Evolutionary conservation across 2,888 invertebrate genomes (phyloP).

Genomic region (Drosophila ustulata): DNA sequence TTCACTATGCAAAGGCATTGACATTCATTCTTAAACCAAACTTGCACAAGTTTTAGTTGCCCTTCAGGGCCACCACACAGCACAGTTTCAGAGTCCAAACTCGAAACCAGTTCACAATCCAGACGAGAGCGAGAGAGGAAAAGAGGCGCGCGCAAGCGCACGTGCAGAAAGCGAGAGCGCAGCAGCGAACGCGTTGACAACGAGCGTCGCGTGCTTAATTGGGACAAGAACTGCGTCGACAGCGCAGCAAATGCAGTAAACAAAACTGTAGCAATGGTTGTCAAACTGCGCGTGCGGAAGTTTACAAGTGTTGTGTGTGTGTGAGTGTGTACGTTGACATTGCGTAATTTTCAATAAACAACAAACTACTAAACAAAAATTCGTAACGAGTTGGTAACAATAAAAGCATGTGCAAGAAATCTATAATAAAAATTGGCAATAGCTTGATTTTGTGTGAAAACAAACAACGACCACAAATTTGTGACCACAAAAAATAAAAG

Average conservation of each 20-base stretch:
- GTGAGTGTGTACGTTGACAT: constrained; percentile 32
- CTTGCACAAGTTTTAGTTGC: constrained; percentile 29
- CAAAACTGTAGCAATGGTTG: constrained; percentile 26
- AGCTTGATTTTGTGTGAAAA: constrained; percentile 64
- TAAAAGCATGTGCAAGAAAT: constrained; percentile 66
- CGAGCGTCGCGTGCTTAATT: constrained; percentile 40
- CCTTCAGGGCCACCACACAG: constrained; percentile 66
- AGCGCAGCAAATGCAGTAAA: constrained; percentile 9
- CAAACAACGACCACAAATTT: constrained; percentile 28
- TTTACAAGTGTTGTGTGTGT: constrained; percentile 29
- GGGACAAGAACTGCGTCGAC: constrained; percentile 63
- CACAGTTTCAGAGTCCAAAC: constrained; percentile 32
- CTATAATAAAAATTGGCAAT: constrained; percentile 62
- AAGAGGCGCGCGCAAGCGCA: constrained; percentile 52
- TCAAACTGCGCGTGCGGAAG: constrained; percentile 57
- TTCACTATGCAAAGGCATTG: constrained; percentile 62
- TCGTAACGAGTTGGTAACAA: constrained; percentile 38
- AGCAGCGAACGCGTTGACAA: constrained; percentile 15
- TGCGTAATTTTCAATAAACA: constrained; percentile 52
- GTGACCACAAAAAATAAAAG: constrained; percentile 48
- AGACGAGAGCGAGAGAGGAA: constrained; percentile 7
- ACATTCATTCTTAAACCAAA: constrained; percentile 66
- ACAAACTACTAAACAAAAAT: constrained; percentile 13
- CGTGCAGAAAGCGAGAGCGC: constrained; percentile 65
- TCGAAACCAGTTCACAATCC: constrained; percentile 64